Base-by-base conservation (phyloP, 92 coral and sea anemone genomes). In the Hydrozoanthus gracilis region DNA sequence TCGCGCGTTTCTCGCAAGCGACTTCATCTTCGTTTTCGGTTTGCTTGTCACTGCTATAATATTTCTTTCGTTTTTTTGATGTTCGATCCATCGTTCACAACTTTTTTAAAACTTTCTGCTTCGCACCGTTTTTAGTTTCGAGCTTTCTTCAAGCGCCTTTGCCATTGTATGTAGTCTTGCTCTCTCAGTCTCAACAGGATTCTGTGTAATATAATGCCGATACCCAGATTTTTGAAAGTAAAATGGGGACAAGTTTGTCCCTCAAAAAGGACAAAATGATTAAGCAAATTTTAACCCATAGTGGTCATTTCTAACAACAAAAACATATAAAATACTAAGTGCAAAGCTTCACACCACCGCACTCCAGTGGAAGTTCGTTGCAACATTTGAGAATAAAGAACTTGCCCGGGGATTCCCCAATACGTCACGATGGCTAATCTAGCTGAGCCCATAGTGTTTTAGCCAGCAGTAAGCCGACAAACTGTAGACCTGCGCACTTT, bases 401-500 rank as follows among this genome's bases (percentile, higher is more conserved):
- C 47, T 45, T 44, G 6, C 51, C 47, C 49, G 51, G 71, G 71
- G 71, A 66, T 17, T 18, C 71, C 71, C 71, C 4, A 18, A 0
- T 51, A 17, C 3, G 35, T 50, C 4, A 6, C 65, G 51, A 55
- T 6, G 5, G 45, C 35, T 15, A 18, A 10, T 8, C 0, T 17
- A 11, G 20, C 49, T 78, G 74, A 80, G 62, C 58, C 85, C 73
- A 17, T 74, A 39, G 50, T 65, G 50, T 2, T 10, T 46, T 10
- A 8, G 17, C 9, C 75, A 80, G 85, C 85, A 20, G 85, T 15
- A 35, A 14, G 64, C 7, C 14, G 4, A 12, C 2, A 39, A 65
- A 16, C 58, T 48, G 0, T 48, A 18, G 58, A 85, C 92, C 88
- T 91, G 94, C 92, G 94, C 78, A 66, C 18, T 6, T 20, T 47